These are phyloP conservation scores for Sardinella longiceps DNA, from an alignment of 2,797 vertebrate species.

Conservation along the genomic window DNA sequence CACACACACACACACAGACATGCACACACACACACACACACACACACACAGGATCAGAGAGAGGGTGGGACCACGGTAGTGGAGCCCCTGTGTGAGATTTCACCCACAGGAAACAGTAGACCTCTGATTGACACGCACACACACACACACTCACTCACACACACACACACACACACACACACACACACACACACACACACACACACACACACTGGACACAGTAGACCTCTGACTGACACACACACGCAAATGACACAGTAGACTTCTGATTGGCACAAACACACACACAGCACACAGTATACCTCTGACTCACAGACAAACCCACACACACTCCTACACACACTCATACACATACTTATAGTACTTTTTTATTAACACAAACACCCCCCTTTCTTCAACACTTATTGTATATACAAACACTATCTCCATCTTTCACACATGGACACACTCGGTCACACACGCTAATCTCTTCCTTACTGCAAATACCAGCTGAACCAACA, in stretches of 20 bases:
- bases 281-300: not conserved
- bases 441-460: not conserved
- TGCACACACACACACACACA: too few species aligned
- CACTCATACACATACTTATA: not conserved
- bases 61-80: not conserved
- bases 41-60: slow-evolving; percentile 14
- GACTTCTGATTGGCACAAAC: too few species aligned
- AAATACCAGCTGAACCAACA: too few species aligned
- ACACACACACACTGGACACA: not conserved
- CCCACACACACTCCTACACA: not conserved
- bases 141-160: not conserved
- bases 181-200: not conserved
- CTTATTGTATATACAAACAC: too few species aligned
- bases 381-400: not conserved
- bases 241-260: not conserved
- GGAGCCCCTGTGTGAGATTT: slow-evolving; percentile 18
- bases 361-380: not conserved
- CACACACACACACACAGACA: too few species aligned
- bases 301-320: too few species aligned
- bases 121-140: not conserved
- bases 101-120: not conserved
- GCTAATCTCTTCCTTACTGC: not conserved
- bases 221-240: not conserved
- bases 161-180: not conserved
- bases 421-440: not conserved